Evolutionary conservation across 2,888 invertebrate species (phyloP), one percentile per base, ranked within the genome.

Genomic region (Aquatica leii): DNA sequence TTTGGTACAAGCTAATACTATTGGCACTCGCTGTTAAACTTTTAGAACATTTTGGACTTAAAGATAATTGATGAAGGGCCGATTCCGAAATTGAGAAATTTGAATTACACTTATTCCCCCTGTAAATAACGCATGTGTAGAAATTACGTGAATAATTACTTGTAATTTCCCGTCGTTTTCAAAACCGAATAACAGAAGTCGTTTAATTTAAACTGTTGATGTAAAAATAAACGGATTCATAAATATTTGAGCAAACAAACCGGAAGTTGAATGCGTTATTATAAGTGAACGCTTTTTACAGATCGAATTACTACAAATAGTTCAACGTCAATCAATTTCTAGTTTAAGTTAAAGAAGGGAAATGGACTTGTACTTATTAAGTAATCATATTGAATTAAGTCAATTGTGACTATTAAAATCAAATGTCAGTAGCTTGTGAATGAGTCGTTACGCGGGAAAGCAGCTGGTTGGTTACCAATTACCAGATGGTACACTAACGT

Each of bases 21-120:
- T 70, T 72, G 41, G 70, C 66, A 59, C 75, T 77, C 4, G 73
- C 69, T 34, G 74, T 73, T 60, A 76, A 74, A 64, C 76, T 70
- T 68, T 76, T 75, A 58, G 74, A 70, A 59, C 71, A 71, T 71
- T 77, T 77, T 31, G 84, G 81, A 4, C 82, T 78, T 11, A 83
- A 73, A 34, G 82, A 78, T 55, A 94, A 83, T 53, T 90, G 89
- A 81, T 95, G 90, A 66, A 95, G 82, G 17, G 95, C 95, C 0
- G 94, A 94, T 82, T 96, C 95, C 1, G 95, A 95, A 69, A 92
- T 94, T 2, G 94, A 95, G 82, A 93, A 91, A 71, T 89, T 87
- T 59, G 85, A 63, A 24, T 61, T 17, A 18, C 52, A 59, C 49
- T 65, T 61, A 43, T 65, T 67, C 15, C 55, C 56, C 37, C 64